These are phyloP conservation scores for Decapterus maruadsi DNA, from an alignment of 2,797 vertebrate genomes.

Conservation along the genomic window DNA sequence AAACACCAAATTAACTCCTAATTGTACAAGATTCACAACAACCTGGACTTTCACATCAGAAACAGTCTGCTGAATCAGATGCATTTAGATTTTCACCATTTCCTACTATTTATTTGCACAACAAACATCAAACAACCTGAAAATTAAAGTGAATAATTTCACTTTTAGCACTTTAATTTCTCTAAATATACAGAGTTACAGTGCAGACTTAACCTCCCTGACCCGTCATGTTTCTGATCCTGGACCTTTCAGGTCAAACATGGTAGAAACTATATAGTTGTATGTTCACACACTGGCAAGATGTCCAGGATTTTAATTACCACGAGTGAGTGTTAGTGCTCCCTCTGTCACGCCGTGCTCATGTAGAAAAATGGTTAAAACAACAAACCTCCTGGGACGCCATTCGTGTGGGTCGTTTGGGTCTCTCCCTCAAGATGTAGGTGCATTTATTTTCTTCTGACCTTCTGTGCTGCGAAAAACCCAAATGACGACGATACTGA, in stretches of 20 bases:
- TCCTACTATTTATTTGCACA: neutral
- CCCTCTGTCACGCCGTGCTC: neutral
- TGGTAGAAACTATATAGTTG: slow-evolving; percentile 1
- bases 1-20: neutral
- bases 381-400: slow-evolving; percentile 77
- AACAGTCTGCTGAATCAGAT: neutral
- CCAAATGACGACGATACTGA: neutral
- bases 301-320: slow-evolving; percentile 37
- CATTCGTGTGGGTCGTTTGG: slow-evolving; percentile 65
- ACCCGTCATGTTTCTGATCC: neutral
- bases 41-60: no score
- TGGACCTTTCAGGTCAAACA: slow-evolving; percentile 26
- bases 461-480: slow-evolving; percentile 37
- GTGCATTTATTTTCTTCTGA: slow-evolving; percentile 49
- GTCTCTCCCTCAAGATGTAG: slow-evolving; percentile 46
- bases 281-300: slow-evolving; percentile 48
- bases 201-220: neutral
- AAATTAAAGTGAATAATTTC: neutral
- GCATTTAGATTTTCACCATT: neutral
- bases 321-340: slow-evolving; percentile 22
- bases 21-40: neutral
- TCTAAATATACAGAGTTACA: neutral
- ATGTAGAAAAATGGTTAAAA: slow-evolving; percentile 6
- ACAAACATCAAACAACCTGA: neutral
- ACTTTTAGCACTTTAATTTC: neutral